Percentiles rank a stretch among this genome's conserved stretches.
These are phyloP conservation scores for Ryuthela nishihirai DNA, from an alignment of 2,888 invertebrate genomes.

Conservation along the genomic window DNA sequence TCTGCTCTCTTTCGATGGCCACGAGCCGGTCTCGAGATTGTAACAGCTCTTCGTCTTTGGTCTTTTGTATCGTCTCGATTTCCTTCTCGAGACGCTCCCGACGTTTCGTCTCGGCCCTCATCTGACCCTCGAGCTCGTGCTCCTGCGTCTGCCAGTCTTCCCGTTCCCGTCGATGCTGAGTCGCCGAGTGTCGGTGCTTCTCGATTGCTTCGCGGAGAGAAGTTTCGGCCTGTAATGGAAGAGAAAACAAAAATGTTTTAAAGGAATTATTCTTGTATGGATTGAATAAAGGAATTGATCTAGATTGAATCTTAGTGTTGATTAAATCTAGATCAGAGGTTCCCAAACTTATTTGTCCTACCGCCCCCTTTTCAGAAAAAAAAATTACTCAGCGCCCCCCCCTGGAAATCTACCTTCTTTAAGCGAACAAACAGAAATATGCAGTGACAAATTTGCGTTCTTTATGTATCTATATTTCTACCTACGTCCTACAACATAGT, in stretches of 20 bases:
- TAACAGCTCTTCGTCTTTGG: slow-evolving; percentile 44
- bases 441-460: too few relatives aligned
- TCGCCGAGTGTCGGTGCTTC: slow-evolving; percentile 53
- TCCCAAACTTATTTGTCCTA: too few relatives aligned
- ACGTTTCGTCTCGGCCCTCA: slow-evolving; percentile 62
- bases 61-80: slow-evolving; percentile 60
- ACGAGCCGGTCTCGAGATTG: slow-evolving; percentile 43
- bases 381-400: too few relatives aligned
- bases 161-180: slow-evolving; percentile 56
- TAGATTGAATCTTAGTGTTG: too few relatives aligned
- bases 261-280: too few relatives aligned
- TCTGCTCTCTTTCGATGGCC: slow-evolving; percentile 40
- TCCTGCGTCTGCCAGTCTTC: slow-evolving; percentile 63
- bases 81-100: slow-evolving; percentile 63
- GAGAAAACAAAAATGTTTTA: slow-evolving; percentile 26
- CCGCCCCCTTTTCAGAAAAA: too few relatives aligned
- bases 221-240: slow-evolving; percentile 51
- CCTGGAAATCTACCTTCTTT: too few relatives aligned
- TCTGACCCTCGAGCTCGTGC: slow-evolving; percentile 40
- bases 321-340: too few relatives aligned
- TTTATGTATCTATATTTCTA: too few relatives aligned
- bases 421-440: too few relatives aligned
- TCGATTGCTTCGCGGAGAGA: slow-evolving; percentile 64
- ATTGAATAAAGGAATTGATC: too few relatives aligned
- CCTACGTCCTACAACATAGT: too few relatives aligned